Evolutionary conservation across 2,888 invertebrate species (phyloP), one percentile per base, ranked within the genome.

Genomic region (Ceriagrion tenellum): DNA sequence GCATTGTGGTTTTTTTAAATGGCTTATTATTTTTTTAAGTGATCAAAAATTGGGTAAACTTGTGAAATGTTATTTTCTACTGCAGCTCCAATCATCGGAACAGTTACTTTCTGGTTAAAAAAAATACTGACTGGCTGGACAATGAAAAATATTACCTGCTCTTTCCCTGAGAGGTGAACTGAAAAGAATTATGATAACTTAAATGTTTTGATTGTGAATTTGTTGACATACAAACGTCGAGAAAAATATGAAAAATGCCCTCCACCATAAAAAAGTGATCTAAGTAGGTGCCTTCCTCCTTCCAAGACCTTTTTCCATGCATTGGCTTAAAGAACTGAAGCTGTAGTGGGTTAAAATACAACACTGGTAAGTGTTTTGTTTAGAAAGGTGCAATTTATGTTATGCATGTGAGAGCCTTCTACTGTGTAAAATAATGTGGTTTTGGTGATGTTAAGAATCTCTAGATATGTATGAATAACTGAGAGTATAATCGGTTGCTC

Each of bases 331-430:
- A 69, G 40, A 93, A 90, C 90, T 90, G 90, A 81, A 81, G 55
- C 90, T 40, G 69, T 93, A 93, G 93, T 93, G 35, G 30, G 81
- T 81, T 81, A 81, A 23, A 35, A 81, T 69, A 47, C 26, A 23
- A 63, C 40, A 59, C 69, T 47, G 63, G 23, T 35, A 59, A 56
- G 55, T 93, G 93, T 93, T 63, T 93, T 47, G 26, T 63, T 69
- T 93, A 93, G 93, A 26, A 93, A 93, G 69, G 93, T 93, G 93
- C 93, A 93, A 63, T 93, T 93, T 93, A 93, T 93, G 93, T 93
- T 93, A 93, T 40, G 69, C 40, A 93, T 93, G 93, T 93, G 93
- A 93, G 69, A 93, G 40, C 69, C 63, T 93, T 93, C 40, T 69
- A 47, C 40, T 40, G 40, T 40, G 40, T 69, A 63, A 63, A 47